Base-by-base conservation (phyloP, 2,888 invertebrate genomes). In the Lasioglossum vierecki region DNA sequence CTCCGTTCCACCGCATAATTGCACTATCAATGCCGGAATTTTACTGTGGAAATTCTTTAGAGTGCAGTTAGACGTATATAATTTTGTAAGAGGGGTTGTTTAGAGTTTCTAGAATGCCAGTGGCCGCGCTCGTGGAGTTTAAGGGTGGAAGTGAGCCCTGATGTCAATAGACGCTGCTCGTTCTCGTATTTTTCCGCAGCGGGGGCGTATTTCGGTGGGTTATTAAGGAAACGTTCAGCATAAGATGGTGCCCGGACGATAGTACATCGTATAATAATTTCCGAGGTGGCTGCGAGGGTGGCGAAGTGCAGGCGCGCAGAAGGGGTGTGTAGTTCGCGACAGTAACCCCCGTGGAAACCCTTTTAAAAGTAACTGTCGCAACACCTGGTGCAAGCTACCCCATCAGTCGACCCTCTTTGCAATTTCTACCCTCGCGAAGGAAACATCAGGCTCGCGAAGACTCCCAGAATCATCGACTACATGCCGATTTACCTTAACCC, bases 351-450 rank as follows among this genome's bases (percentile, higher is more conserved):
- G 66, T 84, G 87, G 90, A 91, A 91, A 92, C 93, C 92, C 91
- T 90, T 91, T 91, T 91, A 92, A 92, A 92, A 92, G 89, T 92
- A 92, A 93, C 91, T 90, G 90, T 88, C 88, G 88, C 86, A 88
- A 90, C 92, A 92, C 92, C 92, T 91, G 92, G 89, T 91, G 88
- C 92, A 86, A 79, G 86, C 86, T 85, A 71, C 80, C 70, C 80
- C 84, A 75, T 84, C 75, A 44, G 68, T 66, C 80, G 80, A 70
- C 80, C 53, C 86, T 77, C 78, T 82, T 84, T 74, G 80, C 86
- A 80, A 83, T 89, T 81, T 84, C 82, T 82, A 84, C 73, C 74
- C 72, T 71, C 30, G 11, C 46, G 44, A 53, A 35, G 49, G 49
- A 88, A 88, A 83, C 81, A 79, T 88, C 86, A 39, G 39, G 63